A percentile compares a stretch with the other conserved stretches of the same genome.
These are phyloP conservation scores for Capitella teleta DNA, from an alignment of 1,140 invertebrate genomes.

Conservation along the genomic window DNA sequence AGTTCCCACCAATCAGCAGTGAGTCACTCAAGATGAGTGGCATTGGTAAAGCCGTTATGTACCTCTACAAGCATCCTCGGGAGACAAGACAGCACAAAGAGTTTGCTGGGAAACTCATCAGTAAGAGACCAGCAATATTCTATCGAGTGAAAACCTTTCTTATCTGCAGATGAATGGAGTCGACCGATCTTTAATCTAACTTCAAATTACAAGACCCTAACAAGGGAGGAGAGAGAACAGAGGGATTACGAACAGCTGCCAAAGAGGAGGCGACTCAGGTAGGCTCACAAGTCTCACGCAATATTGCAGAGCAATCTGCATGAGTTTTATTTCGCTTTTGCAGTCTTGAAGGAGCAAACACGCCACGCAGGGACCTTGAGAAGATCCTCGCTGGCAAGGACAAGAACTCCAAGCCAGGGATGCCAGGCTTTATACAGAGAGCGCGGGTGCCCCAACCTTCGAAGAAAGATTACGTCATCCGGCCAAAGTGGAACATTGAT, in stretches of 20 bases:
- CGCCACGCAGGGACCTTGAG: slow-evolving; percentile 48
- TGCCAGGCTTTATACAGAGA: slow-evolving; percentile 85
- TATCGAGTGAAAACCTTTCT: too few species aligned
- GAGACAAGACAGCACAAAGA: slow-evolving; percentile 90
- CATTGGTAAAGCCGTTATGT: slow-evolving; percentile 98
- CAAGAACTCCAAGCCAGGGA: slow-evolving; percentile 66
- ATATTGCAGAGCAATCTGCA: not conserved
- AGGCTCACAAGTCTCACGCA: not conserved
- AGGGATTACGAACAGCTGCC: slow-evolving; percentile 81
- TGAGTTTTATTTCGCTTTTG: slow-evolving; percentile 9
- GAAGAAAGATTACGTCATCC: slow-evolving; percentile 88
- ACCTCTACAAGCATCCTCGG: slow-evolving; percentile 95
- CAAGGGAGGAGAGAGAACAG: slow-evolving; percentile 60
- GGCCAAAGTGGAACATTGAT: slow-evolving; percentile 83
- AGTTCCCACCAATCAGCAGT: slow-evolving; percentile 85
- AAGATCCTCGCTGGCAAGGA: slow-evolving; percentile 51
- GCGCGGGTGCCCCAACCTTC: slow-evolving; percentile 90
- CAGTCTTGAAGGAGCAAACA: slow-evolving; percentile 66
- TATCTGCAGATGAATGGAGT: slow-evolving; percentile 65
- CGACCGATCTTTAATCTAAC: slow-evolving; percentile 92
- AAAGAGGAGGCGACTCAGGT: slow-evolving; percentile 48
- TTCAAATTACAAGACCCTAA: slow-evolving; percentile 76
- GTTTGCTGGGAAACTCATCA: slow-evolving; percentile 81
- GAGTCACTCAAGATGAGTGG: slow-evolving; percentile 84
- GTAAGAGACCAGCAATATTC: too few species aligned